Evolutionary conservation across 2,888 invertebrate genomes (phyloP).

Genomic region (Cataglyphis rosenhaueri): DNA sequence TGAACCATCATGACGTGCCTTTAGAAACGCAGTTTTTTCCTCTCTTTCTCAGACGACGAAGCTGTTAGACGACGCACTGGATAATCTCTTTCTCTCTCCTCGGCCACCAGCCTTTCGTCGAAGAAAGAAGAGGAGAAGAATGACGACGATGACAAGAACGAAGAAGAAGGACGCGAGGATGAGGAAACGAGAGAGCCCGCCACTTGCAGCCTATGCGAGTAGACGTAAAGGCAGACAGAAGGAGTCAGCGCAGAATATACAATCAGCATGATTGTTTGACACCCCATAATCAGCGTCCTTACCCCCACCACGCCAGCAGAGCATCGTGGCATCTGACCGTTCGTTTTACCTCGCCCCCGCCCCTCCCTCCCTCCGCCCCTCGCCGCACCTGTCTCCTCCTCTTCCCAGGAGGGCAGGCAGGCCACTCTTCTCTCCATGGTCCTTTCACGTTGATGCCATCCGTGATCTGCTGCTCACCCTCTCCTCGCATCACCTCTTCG

Average conservation of each 20-base stretch:
- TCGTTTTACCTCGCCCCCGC: constrained; percentile 62
- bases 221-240: constrained; percentile 76
- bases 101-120: neutral
- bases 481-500: constrained; percentile 64
- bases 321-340: constrained; percentile 59
- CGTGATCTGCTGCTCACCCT: constrained; percentile 49
- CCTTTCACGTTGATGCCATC: constrained; percentile 56
- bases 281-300: constrained; percentile 85
- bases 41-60: constrained; percentile 23
- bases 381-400: constrained; percentile 56
- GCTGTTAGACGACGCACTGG: constrained; percentile 20
- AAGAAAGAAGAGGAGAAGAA: constrained; percentile 21
- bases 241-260: constrained; percentile 82
- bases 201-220: constrained; percentile 58
- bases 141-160: constrained; percentile 19
- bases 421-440: constrained; percentile 59
- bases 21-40: constrained; percentile 37
- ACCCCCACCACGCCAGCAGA: constrained; percentile 73
- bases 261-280: constrained; percentile 86
- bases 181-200: constrained; percentile 68
- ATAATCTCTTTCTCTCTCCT: constrained; percentile 11
- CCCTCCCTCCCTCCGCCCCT: neutral
- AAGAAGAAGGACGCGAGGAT: constrained; percentile 40
- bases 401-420: constrained; percentile 20
- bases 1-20: constrained; percentile 38